phyloP scores from a whole-genome alignment of 2,888 invertebrate genomes.

The Heteropelma amictum region DNA sequence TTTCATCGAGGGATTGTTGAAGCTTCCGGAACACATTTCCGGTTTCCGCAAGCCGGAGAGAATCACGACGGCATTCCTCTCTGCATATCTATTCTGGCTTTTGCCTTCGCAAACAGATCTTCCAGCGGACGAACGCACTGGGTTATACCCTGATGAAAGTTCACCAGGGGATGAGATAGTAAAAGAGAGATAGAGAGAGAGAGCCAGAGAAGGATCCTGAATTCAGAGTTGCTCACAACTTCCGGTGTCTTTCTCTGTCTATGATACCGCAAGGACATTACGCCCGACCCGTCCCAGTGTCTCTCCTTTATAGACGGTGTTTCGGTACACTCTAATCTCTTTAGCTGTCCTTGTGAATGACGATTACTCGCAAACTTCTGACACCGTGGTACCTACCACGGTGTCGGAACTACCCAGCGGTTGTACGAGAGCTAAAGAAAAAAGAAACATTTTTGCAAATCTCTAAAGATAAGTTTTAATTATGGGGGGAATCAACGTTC shows the following conservation, averaged over 20 bases:
- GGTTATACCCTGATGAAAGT: conserved; percentile 51
- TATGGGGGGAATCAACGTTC: too few relatives aligned
- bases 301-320: conserved; percentile 32
- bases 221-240: conserved; percentile 52
- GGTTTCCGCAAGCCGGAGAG: conserved; percentile 74
- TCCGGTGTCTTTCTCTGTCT: conserved; percentile 45
- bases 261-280: conserved; percentile 51
- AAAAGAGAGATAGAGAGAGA: conserved; percentile 5
- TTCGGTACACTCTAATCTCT: conserved; percentile 51
- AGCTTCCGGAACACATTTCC: conserved; percentile 79
- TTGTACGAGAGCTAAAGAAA: background rate
- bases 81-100: conserved; percentile 43
- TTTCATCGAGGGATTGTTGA: conserved; percentile 78
- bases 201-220: conserved; percentile 18
- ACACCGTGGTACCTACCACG: too few relatives aligned
- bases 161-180: conserved; percentile 21
- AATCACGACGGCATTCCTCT: conserved; percentile 60
- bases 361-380: background rate
- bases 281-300: conserved; percentile 20
- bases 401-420: background rate
- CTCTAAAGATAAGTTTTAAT: background rate
- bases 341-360: background rate
- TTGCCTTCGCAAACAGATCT: conserved; percentile 32
- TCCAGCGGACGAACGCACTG: conserved; percentile 22
- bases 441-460: background rate